Evolutionary conservation across 53 echinoderm and acorn worm species (phyloP), one percentile per base, ranked within the genome.

Genomic region (Zoroaster sp.): DNA sequence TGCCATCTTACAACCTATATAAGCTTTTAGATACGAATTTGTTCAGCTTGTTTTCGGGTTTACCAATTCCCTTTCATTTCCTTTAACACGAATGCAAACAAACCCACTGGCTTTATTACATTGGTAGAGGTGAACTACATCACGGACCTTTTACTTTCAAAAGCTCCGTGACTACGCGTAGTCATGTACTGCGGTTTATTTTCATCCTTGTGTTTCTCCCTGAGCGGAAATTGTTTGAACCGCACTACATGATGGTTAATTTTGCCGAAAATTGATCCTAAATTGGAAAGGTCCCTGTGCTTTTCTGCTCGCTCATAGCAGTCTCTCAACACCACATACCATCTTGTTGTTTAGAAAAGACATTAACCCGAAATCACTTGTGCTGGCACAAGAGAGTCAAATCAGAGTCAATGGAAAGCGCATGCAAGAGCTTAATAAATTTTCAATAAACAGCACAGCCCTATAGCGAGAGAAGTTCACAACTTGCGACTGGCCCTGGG

Each of bases 191-290:
- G 79, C 59, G 53, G 15, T 34, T 10, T 63, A 40, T 59, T 20
- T 34, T 39, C 23, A 13, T 37, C 31, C 9, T 3, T 1, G 53
- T 37, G 54, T 4, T 36, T 9, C 15, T 37, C 35, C 28, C 39
- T 59, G 25, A 42, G 11, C 68, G 12, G 31, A 82, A 68, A 34
- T 42, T 43, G 18, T 21, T 33, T 17, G 67, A 42, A 67, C 82
- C 68, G 68, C 82, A 68, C 18, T 18, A 6, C 39, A 21, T 11
- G 42, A 40, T 40, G 23, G 66, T 17, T 7, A 66, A 66, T 45
- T 83, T 3, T 30, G 6, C 80, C 35, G 85, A 71, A 34, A 85
- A 85, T 85, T 85, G 85, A 85, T 70, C 70, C 54, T 47, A 85
- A 71, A 85, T 71, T 35, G 83, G 49, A 85, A 18, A 70, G 28